phyloP scores from a whole-genome alignment of 1,140 invertebrate genomes.

The Cryptotermes secundus region DNA sequence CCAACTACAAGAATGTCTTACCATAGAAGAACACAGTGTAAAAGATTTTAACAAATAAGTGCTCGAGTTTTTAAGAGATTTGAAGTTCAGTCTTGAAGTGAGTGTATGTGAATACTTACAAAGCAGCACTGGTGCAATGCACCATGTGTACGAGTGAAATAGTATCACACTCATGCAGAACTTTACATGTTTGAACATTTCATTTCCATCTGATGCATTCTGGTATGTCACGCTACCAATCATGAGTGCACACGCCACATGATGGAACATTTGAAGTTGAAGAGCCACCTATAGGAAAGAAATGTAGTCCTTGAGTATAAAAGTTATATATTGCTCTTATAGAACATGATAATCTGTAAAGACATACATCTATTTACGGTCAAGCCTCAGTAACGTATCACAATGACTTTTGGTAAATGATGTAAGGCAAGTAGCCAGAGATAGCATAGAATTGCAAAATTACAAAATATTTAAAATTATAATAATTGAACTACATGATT shows the following conservation, averaged over 20 bases:
- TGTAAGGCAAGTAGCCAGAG: too few relatives aligned
- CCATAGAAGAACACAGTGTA: too few relatives aligned
- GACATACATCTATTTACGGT: neutral
- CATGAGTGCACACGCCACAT: constrained; percentile 56
- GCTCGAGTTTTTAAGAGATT: too few relatives aligned
- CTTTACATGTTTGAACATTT: constrained; percentile 67
- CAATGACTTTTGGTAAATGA: too few relatives aligned
- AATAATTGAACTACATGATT: too few relatives aligned
- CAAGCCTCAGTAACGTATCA: neutral
- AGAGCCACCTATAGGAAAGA: constrained; percentile 48
- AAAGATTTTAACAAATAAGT: too few relatives aligned
- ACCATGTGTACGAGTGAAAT: constrained; percentile 64
- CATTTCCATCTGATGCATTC: constrained; percentile 58
- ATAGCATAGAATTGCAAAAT: too few relatives aligned
- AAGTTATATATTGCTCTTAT: neutral
- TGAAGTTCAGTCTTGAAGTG: too few relatives aligned
- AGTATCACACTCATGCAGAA: constrained; percentile 63
- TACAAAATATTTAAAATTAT: too few relatives aligned
- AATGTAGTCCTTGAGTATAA: neutral
- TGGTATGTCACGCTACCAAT: constrained; percentile 60
- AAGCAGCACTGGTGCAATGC: constrained; percentile 58
- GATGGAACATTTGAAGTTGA: constrained; percentile 60
- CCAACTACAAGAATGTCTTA: too few relatives aligned
- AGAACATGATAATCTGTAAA: neutral
- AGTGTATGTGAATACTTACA: constrained; percentile 41